Conservation (phyloP, 2,888 invertebrate species). For the Lithophane ornitopus region DNA sequence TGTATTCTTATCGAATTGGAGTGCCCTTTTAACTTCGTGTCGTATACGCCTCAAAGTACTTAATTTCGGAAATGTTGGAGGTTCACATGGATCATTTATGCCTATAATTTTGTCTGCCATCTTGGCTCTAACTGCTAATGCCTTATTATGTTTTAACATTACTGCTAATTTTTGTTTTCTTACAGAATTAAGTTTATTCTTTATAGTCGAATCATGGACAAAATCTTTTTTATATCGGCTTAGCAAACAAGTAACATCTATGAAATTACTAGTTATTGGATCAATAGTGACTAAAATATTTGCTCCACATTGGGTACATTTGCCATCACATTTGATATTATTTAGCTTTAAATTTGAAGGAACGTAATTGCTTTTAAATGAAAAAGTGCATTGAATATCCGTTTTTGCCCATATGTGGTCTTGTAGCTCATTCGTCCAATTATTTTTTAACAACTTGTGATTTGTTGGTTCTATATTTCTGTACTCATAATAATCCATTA, state of each 20-base stretch:
- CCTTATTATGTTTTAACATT: constrained; percentile 32
- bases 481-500: constrained; percentile 38
- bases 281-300: constrained; percentile 34
- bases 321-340: constrained; percentile 41
- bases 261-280: constrained; percentile 37
- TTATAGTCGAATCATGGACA: constrained; percentile 37
- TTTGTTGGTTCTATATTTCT: constrained; percentile 35
- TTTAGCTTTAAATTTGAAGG: constrained; percentile 35
- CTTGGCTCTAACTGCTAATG: constrained; percentile 35
- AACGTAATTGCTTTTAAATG: constrained; percentile 45
- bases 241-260: constrained; percentile 40
- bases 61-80: constrained; percentile 47
- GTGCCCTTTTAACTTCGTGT: constrained; percentile 38
- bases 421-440: constrained; percentile 42
- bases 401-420: constrained; percentile 44
- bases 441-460: constrained; percentile 37
- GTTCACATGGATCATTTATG: constrained; percentile 31
- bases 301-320: constrained; percentile 48
- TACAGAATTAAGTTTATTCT: constrained; percentile 38
- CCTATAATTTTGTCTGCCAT: constrained; percentile 35
- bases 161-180: constrained; percentile 36
- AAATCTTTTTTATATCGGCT: constrained; percentile 38
- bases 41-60: constrained; percentile 39
- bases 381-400: constrained; percentile 35
- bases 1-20: constrained; percentile 45